phyloP scores from a whole-genome alignment of 2,888 invertebrate species.

The Cepaea hortensis region DNA sequence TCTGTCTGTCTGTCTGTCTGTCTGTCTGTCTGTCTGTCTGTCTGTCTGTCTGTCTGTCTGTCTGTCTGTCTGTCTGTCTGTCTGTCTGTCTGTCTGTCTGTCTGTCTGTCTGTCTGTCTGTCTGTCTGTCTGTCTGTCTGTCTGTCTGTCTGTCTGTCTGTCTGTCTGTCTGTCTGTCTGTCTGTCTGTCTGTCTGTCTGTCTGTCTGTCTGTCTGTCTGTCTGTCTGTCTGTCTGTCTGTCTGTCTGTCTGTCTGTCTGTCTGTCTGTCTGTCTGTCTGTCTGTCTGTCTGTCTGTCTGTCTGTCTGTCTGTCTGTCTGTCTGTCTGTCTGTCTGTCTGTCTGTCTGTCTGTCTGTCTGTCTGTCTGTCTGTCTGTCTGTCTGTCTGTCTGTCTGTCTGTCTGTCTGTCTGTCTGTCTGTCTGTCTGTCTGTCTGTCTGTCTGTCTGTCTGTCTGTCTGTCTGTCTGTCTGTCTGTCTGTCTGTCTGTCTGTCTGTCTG shows the following conservation, averaged over 20 bases:
- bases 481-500: constrained; percentile 13
- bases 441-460: constrained; percentile 7
- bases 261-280: neutral
- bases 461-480: constrained; percentile 22
- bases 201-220: neutral
- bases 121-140: too few relatives aligned
- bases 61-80: too few relatives aligned
- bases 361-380: neutral
- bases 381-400: neutral
- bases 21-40: too few relatives aligned
- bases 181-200: neutral
- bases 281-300: neutral
- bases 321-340: neutral
- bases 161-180: neutral
- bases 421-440: constrained; percentile 24
- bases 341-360: neutral
- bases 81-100: too few relatives aligned
- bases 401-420: constrained; percentile 22
- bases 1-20: too few relatives aligned
- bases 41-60: too few relatives aligned
- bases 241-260: neutral
- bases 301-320: neutral
- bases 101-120: too few relatives aligned
- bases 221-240: neutral
- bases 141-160: too few relatives aligned